Conservation (phyloP, 1,140 invertebrate species). For the Bombus pyrosoma region DNA sequence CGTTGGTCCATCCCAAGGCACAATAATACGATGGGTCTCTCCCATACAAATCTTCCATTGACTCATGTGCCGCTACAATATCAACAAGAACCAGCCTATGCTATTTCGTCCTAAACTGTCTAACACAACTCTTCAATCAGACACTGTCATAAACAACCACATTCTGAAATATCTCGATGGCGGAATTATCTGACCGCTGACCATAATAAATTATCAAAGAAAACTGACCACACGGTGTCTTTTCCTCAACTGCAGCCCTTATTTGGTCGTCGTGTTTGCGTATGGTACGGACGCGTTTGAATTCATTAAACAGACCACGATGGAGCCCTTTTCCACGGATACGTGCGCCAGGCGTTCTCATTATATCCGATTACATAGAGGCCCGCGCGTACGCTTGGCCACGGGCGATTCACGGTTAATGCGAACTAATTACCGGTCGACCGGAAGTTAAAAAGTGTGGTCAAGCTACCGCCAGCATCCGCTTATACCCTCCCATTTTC, state of each 20-base stretch:
- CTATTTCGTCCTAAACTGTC: no score
- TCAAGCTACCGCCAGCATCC: conserved; percentile 68
- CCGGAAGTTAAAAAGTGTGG: conserved; percentile 79
- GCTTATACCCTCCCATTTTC: conserved; percentile 22
- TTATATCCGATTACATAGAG: conserved; percentile 41
- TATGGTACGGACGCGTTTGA: not conserved
- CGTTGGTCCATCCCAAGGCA: no score
- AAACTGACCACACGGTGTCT: not conserved
- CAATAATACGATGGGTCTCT: no score
- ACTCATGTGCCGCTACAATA: no score
- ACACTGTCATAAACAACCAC: not conserved
- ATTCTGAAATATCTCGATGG: not conserved
- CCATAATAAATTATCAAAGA: not conserved
- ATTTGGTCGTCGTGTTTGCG: not conserved
- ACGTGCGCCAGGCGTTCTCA: conserved; percentile 19
- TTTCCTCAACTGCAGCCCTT: not conserved
- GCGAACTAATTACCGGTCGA: conserved; percentile 78
- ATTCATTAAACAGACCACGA: conserved; percentile 36
- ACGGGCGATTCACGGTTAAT: conserved; percentile 69
- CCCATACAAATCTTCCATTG: no score
- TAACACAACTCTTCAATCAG: not conserved
- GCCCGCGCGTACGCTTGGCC: conserved; percentile 1
- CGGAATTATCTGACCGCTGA: not conserved
- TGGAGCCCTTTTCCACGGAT: not conserved
- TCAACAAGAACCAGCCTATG: no score